Conservation (phyloP, 1,140 invertebrate species). For the Branchinecta lindahli region DNA sequence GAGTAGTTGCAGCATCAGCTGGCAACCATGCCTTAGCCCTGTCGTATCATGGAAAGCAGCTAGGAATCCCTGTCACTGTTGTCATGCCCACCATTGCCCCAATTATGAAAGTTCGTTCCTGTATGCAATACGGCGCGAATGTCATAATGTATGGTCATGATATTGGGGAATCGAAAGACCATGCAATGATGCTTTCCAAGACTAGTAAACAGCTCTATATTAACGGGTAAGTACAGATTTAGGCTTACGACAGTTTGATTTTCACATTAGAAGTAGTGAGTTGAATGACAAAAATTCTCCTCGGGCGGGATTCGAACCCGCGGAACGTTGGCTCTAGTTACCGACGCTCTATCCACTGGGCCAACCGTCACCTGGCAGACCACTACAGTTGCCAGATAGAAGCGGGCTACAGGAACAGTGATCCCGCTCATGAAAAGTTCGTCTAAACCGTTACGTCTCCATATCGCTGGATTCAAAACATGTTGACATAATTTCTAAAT, state of each 20-base stretch:
- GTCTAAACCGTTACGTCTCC: no score
- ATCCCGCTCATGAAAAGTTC: no score
- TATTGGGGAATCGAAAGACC: constrained; percentile 65
- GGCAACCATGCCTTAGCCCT: constrained; percentile 83
- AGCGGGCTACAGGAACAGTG: no score
- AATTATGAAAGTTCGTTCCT: constrained; percentile 84
- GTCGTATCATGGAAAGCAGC: constrained; percentile 63
- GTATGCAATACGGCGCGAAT: constrained; percentile 61
- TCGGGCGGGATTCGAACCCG: neutral
- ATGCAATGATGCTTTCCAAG: constrained; percentile 55
- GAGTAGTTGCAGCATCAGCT: constrained; percentile 79
- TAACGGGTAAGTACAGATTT: constrained; percentile 47
- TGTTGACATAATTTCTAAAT: no score
- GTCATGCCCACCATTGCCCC: constrained; percentile 82
- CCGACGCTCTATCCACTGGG: no score
- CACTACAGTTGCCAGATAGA: no score
- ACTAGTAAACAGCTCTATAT: constrained; percentile 59
- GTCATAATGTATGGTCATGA: constrained; percentile 68
- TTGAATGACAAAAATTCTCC: neutral
- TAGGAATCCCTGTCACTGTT: constrained; percentile 71
- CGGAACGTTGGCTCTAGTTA: neutral
- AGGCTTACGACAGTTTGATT: neutral
- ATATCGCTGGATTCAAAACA: no score
- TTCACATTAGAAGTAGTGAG: no score
- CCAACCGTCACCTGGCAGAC: no score